phyloP scores from a whole-genome alignment of 92 coral and sea anemone species.

The Palythoa caribaeorum region DNA sequence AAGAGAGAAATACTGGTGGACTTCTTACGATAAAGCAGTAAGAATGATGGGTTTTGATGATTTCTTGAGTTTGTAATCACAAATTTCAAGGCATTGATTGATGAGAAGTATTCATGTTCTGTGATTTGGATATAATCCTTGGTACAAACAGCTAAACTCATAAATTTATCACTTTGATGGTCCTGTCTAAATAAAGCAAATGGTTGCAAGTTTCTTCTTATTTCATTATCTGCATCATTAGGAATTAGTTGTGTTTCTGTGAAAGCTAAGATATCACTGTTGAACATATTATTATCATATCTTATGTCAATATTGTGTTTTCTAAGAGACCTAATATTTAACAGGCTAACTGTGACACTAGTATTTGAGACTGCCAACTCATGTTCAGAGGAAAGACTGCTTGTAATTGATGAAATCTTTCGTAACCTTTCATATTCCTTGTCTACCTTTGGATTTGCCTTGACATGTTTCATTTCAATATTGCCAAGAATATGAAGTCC shows the following conservation, averaged over 20 bases:
- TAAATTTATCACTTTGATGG: constrained; percentile 46
- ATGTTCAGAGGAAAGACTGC: constrained; percentile 42
- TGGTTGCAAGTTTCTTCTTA: constrained; percentile 52
- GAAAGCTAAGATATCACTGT: constrained; percentile 64
- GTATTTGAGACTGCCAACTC: constrained; percentile 50
- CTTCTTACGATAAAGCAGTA: constrained; percentile 50
- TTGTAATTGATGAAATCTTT: constrained; percentile 36
- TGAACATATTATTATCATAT: constrained; percentile 40
- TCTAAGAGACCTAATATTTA: constrained; percentile 58
- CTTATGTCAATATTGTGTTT: constrained; percentile 67
- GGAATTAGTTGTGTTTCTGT: constrained; percentile 66
- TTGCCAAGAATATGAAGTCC: constrained; percentile 60
- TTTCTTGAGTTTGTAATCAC: constrained; percentile 15
- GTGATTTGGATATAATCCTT: constrained; percentile 43
- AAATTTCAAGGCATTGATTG: constrained; percentile 58
- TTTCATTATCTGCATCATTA: constrained; percentile 56
- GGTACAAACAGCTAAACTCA: constrained; percentile 57
- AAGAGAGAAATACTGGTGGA: constrained; percentile 38
- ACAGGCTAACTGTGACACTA: constrained; percentile 43
- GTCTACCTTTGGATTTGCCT: constrained; percentile 57
- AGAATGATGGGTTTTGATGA: constrained; percentile 33
- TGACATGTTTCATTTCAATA: constrained; percentile 58
- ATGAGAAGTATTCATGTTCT: constrained; percentile 52
- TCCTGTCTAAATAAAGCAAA: constrained; percentile 56
- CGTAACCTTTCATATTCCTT: constrained; percentile 55